phyloP scores from a whole-genome alignment of 2,797 vertebrate genomes.

The Centroberyx gerrardi region DNA sequence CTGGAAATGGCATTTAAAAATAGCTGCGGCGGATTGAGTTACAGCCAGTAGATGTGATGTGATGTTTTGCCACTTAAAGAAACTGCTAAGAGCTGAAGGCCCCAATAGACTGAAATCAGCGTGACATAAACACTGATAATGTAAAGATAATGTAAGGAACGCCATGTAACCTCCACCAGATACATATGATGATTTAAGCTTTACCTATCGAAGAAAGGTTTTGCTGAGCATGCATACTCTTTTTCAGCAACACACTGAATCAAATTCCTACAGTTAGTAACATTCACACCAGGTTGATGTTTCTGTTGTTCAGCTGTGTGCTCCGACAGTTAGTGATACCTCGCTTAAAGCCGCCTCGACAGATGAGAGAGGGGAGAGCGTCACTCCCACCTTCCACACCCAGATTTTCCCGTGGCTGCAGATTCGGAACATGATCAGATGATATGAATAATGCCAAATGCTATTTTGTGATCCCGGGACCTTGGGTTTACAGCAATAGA shows the following conservation, averaged over 20 bases:
- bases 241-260: not conserved
- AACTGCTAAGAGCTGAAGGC: conserved; percentile 44
- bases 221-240: not conserved
- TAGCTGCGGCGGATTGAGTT: conserved; percentile 85
- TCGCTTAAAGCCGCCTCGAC: not conserved
- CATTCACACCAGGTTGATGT: not conserved
- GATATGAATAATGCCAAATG: conserved; percentile 24
- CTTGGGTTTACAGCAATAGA: conserved; percentile 15
- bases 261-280: not conserved
- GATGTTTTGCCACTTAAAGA: conserved; percentile 82
- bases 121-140: not conserved
- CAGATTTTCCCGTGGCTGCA: conserved; percentile 37
- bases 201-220: not conserved
- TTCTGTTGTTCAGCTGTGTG: not conserved
- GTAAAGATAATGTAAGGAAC: not conserved
- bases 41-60: conserved; percentile 82
- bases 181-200: not conserved
- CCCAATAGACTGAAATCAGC: not conserved
- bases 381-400: conserved; percentile 5
- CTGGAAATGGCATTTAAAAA: conserved; percentile 86
- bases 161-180: not conserved
- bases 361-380: conserved; percentile 16
- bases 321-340: conserved; percentile 2
- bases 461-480: conserved; percentile 41
- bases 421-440: conserved; percentile 43